These are phyloP conservation scores for Lordiphosa collinella DNA, from an alignment of 1,140 invertebrate genomes.

Conservation along the genomic window DNA sequence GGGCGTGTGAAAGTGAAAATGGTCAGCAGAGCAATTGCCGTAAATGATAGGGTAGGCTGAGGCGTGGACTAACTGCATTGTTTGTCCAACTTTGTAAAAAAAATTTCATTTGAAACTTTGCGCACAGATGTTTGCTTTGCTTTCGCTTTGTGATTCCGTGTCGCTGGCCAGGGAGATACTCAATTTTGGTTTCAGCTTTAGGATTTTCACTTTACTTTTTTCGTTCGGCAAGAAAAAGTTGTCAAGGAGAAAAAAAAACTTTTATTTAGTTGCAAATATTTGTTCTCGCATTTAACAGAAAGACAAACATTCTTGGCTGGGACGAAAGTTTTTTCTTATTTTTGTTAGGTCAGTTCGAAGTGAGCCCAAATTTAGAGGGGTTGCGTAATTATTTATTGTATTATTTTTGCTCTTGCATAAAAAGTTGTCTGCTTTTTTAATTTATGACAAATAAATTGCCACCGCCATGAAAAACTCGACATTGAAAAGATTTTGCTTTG, in stretches of 20 bases:
- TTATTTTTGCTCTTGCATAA: constrained; percentile 3
- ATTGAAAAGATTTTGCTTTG: not conserved
- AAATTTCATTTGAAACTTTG: constrained; percentile 35
- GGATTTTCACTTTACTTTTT: constrained; percentile 16
- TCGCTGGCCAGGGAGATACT: constrained; percentile 35
- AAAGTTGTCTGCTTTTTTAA: constrained; percentile 10
- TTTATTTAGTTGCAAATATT: constrained; percentile 54
- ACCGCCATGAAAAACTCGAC: constrained; percentile 5
- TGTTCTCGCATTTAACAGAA: constrained; percentile 46
- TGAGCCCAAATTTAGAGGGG: constrained; percentile 5
- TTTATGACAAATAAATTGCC: constrained; percentile 15
- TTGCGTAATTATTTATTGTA: constrained; percentile 34
- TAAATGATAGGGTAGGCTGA: constrained; percentile 37
- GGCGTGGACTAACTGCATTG: constrained; percentile 22
- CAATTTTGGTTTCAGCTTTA: constrained; percentile 60
- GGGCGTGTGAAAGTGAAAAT: constrained; percentile 36
- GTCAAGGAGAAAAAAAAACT: not conserved
- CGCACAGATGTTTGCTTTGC: constrained; percentile 40
- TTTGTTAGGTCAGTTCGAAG: too few species aligned
- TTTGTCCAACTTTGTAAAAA: constrained; percentile 12
- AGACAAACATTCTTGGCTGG: constrained; percentile 34
- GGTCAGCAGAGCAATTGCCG: constrained; percentile 40
- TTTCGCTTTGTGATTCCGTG: constrained; percentile 33
- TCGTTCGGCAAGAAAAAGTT: constrained; percentile 13
- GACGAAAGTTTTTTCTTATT: constrained; percentile 6